A percentile compares a stretch with the other conserved stretches of the same genome.
phyloP scores from a whole-genome alignment of 1,140 invertebrate species.

The Euura saliciscinereae region DNA sequence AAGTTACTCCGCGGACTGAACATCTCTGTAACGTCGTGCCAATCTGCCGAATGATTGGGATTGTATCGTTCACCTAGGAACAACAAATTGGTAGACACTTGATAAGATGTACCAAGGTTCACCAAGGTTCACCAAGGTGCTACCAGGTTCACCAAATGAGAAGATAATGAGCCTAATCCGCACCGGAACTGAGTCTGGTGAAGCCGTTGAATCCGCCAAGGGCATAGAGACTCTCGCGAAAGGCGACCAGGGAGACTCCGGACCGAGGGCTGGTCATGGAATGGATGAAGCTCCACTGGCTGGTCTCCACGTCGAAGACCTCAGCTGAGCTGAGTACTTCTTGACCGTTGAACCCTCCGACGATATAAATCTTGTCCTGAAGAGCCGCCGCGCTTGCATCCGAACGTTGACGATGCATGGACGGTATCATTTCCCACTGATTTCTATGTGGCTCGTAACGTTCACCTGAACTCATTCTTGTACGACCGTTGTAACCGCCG shows the following conservation, averaged over 20 bases:
- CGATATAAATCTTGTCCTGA: slow-evolving; percentile 67
- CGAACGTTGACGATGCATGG: slow-evolving; percentile 81
- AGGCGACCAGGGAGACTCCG: slow-evolving; percentile 77
- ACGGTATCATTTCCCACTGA: slow-evolving; percentile 82
- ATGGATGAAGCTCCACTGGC: slow-evolving; percentile 76
- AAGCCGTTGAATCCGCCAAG: slow-evolving; percentile 79
- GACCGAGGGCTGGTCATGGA: slow-evolving; percentile 80
- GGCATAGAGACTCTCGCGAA: slow-evolving; percentile 73
- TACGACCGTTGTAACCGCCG: slow-evolving; percentile 86
- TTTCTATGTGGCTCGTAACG: slow-evolving; percentile 73
- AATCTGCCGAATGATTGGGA: slow-evolving; percentile 59
- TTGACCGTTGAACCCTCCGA: slow-evolving; percentile 78
- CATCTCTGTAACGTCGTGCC: slow-evolving; percentile 80
- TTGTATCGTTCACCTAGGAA: slow-evolving; percentile 72
- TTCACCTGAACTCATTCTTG: slow-evolving; percentile 76
- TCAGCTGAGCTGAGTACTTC: slow-evolving; percentile 70
- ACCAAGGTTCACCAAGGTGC: neutral
- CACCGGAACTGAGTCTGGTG: slow-evolving; percentile 56
- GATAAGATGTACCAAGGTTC: neutral
- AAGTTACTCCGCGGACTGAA: slow-evolving; percentile 85
- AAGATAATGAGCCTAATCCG: slow-evolving; percentile 8
- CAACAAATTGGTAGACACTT: neutral
- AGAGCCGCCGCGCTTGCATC: slow-evolving; percentile 69
- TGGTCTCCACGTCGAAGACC: slow-evolving; percentile 66
- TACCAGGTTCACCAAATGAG: neutral